phyloP scores from a whole-genome alignment of 2,113 vertebrate species.

The Lamprotornis superbus region DNA sequence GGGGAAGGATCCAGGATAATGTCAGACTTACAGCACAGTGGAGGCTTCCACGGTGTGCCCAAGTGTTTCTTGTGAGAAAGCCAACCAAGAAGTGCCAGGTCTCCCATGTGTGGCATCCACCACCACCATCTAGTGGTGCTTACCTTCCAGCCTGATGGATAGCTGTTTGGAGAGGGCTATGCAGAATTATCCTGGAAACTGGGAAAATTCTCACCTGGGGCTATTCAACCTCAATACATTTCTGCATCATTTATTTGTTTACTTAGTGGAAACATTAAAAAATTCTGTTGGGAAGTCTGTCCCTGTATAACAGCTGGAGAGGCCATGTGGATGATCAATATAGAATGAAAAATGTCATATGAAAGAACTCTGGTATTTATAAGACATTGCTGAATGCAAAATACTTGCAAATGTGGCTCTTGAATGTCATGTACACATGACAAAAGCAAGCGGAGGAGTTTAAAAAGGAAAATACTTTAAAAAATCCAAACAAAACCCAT shows the following conservation, averaged over 20 bases:
- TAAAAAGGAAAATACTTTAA: neutral
- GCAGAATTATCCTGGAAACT: neutral
- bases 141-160: neutral
- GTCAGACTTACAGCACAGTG: neutral
- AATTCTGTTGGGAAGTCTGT: neutral
- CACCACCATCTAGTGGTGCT: constrained; percentile 46
- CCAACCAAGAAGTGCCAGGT: neutral
- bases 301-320: neutral
- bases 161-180: neutral
- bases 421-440: neutral
- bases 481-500: neutral
- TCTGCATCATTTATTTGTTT: neutral
- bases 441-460: neutral
- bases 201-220: neutral
- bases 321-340: neutral
- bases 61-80: neutral
- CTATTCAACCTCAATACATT: neutral
- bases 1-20: neutral
- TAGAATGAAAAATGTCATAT: neutral
- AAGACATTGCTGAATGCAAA: neutral
- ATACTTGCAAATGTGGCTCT: neutral
- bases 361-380: neutral
- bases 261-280: neutral
- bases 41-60: neutral
- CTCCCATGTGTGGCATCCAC: neutral